Evolutionary conservation across 1,140 invertebrate species (phyloP).

Genomic region (Cecropterus lyciades): DNA sequence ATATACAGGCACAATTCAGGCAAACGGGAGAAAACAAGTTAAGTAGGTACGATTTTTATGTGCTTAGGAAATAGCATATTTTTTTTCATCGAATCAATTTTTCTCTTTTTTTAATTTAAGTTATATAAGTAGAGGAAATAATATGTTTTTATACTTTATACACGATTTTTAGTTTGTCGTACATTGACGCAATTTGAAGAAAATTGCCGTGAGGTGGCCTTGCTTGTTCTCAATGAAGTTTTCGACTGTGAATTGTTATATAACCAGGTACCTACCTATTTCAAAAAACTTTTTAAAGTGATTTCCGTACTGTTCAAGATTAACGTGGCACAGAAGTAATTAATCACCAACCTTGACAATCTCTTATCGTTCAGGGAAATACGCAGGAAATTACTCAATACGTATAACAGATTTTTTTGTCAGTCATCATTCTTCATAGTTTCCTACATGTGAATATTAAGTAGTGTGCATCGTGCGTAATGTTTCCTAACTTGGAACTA

Average conservation of each 20-base stretch:
- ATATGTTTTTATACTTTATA: too few relatives aligned
- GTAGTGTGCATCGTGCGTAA: too few relatives aligned
- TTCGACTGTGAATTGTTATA: slow-evolving; percentile 21
- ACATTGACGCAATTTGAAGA: slow-evolving; percentile 4
- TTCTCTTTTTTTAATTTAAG: too few relatives aligned
- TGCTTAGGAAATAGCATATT: too few relatives aligned
- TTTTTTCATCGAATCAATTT: too few relatives aligned
- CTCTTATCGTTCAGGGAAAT: slow-evolving; percentile 66
- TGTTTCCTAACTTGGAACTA: too few relatives aligned
- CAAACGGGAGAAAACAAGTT: too few relatives aligned
- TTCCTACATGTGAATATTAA: slow-evolving; percentile 1
- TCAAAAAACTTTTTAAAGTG: slow-evolving; percentile 48
- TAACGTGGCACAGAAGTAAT: slow-evolving; percentile 53
- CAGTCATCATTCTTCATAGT: slow-evolving; percentile 26
- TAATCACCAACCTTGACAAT: slow-evolving; percentile 62
- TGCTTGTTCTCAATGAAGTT: slow-evolving; percentile 15
- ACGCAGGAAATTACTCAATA: slow-evolving; percentile 58
- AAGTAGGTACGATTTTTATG: too few relatives aligned
- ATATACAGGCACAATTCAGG: too few relatives aligned
- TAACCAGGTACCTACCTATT: slow-evolving; percentile 29
- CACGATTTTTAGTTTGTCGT: neutral
- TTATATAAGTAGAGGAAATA: too few relatives aligned
- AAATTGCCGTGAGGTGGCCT: slow-evolving; percentile 4
- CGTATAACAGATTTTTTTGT: slow-evolving; percentile 38
- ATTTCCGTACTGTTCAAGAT: slow-evolving; percentile 54